Evolutionary conservation across 2,888 invertebrate species (phyloP), one percentile per base, ranked within the genome.

Genomic region (Cerastoderma edule): DNA sequence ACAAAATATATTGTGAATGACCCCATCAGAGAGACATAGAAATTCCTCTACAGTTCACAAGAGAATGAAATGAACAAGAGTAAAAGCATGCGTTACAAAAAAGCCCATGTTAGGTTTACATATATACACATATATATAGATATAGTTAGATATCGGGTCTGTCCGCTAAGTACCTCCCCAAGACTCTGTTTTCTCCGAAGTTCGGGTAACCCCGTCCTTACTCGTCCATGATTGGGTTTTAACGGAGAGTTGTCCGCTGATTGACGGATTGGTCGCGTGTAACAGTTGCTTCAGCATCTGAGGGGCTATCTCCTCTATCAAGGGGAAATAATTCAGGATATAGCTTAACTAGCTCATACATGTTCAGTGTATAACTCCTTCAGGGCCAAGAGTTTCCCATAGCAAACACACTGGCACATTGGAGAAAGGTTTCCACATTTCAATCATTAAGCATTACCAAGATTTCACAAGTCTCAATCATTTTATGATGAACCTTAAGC

Each of bases 81-180:
- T n/a, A n/a, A n/a, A n/a, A n/a, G n/a, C n/a, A n/a, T n/a, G n/a
- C n/a, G n/a, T n/a, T n/a, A n/a, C n/a, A n/a, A n/a, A n/a, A n/a
- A n/a, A n/a, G n/a, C n/a, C n/a, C n/a, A n/a, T n/a, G n/a, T n/a
- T n/a, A n/a, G n/a, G n/a, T n/a, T n/a, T n/a, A n/a, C n/a, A n/a
- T n/a, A n/a, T n/a, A 32, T 56, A 28, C 27, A 30, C 16, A 39
- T 39, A 39, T 16, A 39, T 10, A 39, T 50, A 50, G 50, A n/a
- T n/a, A 19, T 44, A 28, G 46, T 50, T 22, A 39, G 22, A 39
- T 33, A 22, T 24, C 27, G 5, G 39, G 35, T 22, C 27, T 65
- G n/a, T 39, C 53, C 44, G 56, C 84, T 87, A n/a, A n/a, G n/a
- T n/a, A 89, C 91, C 91, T 90, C 90, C 90, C 91, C 91, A 91